These are phyloP conservation scores for Physeter macrocephalus DNA, from an alignment of 2,113 vertebrate species.

Conservation along the genomic window DNA sequence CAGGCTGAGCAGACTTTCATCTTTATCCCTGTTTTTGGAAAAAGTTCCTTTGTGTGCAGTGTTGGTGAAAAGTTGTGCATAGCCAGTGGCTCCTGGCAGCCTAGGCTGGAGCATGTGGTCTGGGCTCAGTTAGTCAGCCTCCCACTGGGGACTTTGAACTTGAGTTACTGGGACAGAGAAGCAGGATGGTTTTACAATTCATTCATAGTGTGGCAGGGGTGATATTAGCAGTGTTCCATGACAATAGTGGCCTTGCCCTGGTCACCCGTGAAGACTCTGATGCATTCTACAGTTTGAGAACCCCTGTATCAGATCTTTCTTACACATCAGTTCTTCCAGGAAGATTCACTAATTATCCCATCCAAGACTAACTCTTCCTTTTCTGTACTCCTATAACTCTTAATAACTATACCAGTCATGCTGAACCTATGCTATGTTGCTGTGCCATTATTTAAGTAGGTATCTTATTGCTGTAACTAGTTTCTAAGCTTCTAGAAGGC, in stretches of 20 bases:
- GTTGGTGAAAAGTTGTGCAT: not conserved
- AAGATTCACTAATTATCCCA: not conserved
- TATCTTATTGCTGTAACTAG: not conserved
- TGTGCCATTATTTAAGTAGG: not conserved
- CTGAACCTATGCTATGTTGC: not conserved
- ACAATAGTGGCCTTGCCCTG: not conserved
- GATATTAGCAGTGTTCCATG: not conserved
- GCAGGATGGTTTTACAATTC: not conserved
- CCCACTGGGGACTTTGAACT: not conserved
- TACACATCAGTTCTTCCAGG: not conserved
- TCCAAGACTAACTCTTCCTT: not conserved
- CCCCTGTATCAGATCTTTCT: not conserved
- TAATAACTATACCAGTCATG: not conserved
- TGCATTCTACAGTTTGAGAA: not conserved
- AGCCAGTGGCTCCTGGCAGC: not conserved
- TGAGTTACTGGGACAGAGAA: not conserved
- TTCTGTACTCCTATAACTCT: not conserved
- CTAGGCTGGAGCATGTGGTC: not conserved
- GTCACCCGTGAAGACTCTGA: not conserved
- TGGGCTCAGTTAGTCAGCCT: not conserved
- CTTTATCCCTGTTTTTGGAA: not conserved
- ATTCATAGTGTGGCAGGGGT: not conserved
- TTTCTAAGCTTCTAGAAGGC: not conserved
- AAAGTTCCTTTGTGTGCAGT: not conserved
- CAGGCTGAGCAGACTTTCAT: not conserved